Evolutionary conservation across 1,140 invertebrate species (phyloP).

Genomic region (Chymomyza costata): DNA sequence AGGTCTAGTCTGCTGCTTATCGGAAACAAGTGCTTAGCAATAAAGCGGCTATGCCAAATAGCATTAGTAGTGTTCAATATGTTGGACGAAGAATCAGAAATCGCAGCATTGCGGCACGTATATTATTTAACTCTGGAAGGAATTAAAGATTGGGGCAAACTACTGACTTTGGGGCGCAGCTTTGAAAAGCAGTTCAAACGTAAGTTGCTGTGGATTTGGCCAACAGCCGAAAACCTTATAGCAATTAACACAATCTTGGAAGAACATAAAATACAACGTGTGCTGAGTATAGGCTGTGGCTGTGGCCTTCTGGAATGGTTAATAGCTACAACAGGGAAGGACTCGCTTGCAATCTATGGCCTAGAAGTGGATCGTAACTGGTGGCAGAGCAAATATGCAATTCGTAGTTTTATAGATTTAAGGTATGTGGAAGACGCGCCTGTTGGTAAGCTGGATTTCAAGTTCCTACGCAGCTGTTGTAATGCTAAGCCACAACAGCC

Average conservation of each 20-base stretch:
- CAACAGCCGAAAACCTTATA: slow-evolving; percentile 76
- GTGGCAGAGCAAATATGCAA: slow-evolving; percentile 80
- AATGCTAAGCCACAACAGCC: slow-evolving; percentile 36
- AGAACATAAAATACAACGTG: slow-evolving; percentile 14
- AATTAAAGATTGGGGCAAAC: slow-evolving; percentile 38
- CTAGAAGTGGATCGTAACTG: slow-evolving; percentile 79
- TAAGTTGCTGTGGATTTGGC: slow-evolving; percentile 79
- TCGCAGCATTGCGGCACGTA: slow-evolving; percentile 31
- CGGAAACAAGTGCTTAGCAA: background rate
- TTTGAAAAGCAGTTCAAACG: slow-evolving; percentile 50
- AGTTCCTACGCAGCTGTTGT: slow-evolving; percentile 59
- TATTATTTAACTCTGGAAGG: slow-evolving; percentile 44
- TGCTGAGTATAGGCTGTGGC: slow-evolving; percentile 64
- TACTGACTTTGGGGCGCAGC: slow-evolving; percentile 38
- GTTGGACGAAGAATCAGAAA: slow-evolving; percentile 39
- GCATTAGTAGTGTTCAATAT: slow-evolving; percentile 47
- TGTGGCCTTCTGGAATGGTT: slow-evolving; percentile 67
- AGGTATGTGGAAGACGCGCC: slow-evolving; percentile 66
- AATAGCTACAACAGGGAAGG: slow-evolving; percentile 20
- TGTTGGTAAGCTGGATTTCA: slow-evolving; percentile 35
- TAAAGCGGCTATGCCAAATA: slow-evolving; percentile 5
- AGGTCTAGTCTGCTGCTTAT: slow-evolving; percentile 20
- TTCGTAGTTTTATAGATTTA: slow-evolving; percentile 77
- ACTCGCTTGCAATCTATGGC: slow-evolving; percentile 75
- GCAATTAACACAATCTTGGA: slow-evolving; percentile 43